phyloP scores from a whole-genome alignment of 2,888 invertebrate species.

The Tiphia femorata region DNA sequence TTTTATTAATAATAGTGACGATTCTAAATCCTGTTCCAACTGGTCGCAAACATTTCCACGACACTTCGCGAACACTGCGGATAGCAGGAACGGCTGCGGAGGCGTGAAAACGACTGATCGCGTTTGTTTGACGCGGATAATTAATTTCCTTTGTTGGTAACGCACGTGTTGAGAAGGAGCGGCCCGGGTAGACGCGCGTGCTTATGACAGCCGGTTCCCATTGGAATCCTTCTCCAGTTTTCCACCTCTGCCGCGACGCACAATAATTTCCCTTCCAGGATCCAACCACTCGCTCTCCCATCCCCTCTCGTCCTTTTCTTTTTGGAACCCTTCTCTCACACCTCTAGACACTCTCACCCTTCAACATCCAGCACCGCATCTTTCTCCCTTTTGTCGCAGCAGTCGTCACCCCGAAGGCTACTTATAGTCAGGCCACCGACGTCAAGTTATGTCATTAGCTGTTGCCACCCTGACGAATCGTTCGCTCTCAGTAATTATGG shows the following conservation, averaged over 20 bases:
- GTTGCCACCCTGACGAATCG: conserved; percentile 10
- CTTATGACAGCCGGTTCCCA: conserved; percentile 29
- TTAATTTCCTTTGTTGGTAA: conserved; percentile 34
- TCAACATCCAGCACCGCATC: no score
- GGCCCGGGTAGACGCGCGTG: no score
- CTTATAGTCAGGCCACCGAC: conserved; percentile 11
- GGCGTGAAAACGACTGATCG: conserved; percentile 15
- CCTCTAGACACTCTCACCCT: no score
- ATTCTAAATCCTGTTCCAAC: no score
- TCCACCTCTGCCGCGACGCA: conserved; percentile 1
- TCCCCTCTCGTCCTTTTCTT: no score
- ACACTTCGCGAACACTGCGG: no score
- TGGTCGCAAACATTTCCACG: no score
- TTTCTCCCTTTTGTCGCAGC: no score
- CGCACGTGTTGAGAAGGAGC: conserved; percentile 18
- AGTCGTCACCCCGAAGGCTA: background rate
- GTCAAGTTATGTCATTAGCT: conserved; percentile 27
- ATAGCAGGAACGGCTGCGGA: no score
- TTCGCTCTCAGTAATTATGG: conserved; percentile 22
- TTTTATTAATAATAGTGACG: no score
- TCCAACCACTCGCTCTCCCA: background rate
- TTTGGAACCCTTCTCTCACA: no score
- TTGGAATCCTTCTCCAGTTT: conserved; percentile 22
- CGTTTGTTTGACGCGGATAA: conserved; percentile 29
- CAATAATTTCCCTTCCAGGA: conserved; percentile 23